Evolutionary conservation across 1,140 invertebrate species (phyloP).

Genomic region (Drosophila nebulosa): DNA sequence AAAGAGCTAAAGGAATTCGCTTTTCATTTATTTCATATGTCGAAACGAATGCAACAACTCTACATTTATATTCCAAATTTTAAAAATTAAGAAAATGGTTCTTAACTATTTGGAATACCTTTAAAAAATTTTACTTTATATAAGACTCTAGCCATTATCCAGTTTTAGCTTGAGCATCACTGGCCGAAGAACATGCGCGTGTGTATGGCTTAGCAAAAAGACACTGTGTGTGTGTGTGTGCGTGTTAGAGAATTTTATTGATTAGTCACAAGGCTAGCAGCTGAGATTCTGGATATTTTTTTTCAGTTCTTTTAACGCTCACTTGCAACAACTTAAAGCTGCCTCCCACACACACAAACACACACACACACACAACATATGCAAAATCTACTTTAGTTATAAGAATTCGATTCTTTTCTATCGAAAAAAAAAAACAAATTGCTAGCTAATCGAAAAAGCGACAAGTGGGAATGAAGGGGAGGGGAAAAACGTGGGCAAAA

Average conservation of each 20-base stretch:
- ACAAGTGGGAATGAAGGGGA: no score
- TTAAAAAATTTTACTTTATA: not conserved
- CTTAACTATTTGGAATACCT: not conserved
- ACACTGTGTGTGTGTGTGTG: slow-evolving; percentile 27
- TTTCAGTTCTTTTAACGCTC: not conserved
- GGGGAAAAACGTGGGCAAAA: no score
- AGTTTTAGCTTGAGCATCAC: slow-evolving; percentile 19
- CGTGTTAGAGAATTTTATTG: slow-evolving; percentile 66
- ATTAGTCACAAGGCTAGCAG: slow-evolving; percentile 75
- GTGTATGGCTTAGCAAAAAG: slow-evolving; percentile 21
- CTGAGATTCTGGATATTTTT: slow-evolving; percentile 37
- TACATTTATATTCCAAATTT: not conserved
- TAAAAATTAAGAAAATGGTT: not conserved
- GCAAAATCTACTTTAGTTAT: not conserved
- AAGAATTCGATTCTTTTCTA: slow-evolving; percentile 14
- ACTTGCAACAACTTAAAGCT: not conserved
- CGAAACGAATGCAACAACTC: not conserved
- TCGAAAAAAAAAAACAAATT: no score
- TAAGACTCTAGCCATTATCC: not conserved
- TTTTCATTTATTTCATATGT: not conserved
- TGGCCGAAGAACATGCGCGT: slow-evolving; percentile 35
- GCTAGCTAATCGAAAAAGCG: no score
- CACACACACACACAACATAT: not conserved
- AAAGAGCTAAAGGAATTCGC: not conserved
- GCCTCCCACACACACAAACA: not conserved